Evolutionary conservation across 37 sponge, comb jelly and placozoan species (phyloP).

Genomic region (Theonella swinhoei): DNA sequence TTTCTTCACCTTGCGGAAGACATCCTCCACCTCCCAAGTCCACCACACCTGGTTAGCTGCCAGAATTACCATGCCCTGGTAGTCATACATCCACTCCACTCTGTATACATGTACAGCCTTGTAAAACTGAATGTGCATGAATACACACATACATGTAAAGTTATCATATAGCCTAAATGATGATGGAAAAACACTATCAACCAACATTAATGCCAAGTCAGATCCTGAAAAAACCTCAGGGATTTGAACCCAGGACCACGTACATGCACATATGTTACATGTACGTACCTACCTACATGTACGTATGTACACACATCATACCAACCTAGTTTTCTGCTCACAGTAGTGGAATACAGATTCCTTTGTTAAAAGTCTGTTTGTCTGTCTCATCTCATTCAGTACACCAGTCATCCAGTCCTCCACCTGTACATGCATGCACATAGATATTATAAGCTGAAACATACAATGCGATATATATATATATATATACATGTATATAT

Average conservation of each 20-base stretch:
- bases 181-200: neutral
- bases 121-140: neutral
- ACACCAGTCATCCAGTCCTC: slow-evolving; percentile 99
- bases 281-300: too few relatives aligned
- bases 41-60: slow-evolving; percentile 99
- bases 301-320: too few relatives aligned
- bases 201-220: too few relatives aligned
- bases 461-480: too few relatives aligned
- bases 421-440: too few relatives aligned
- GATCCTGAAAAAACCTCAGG: neutral
- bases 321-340: slow-evolving; percentile 75
- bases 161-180: neutral
- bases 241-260: neutral
- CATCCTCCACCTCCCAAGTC: slow-evolving; percentile 99
- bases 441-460: too few relatives aligned
- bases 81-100: slow-evolving; percentile 95
- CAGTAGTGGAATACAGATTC: slow-evolving; percentile 89
- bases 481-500: too few relatives aligned
- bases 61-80: slow-evolving; percentile 98
- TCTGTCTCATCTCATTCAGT: slow-evolving; percentile 94
- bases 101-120: slow-evolving; percentile 11
- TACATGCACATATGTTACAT: too few relatives aligned
- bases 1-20: slow-evolving; percentile 95
- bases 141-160: neutral
- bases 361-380: slow-evolving; percentile 94